A percentile compares a stretch with the other conserved stretches of the same genome.
phyloP scores from a whole-genome alignment of 30 jellyfish, hydroid and myxozoan genomes.

The Nemopilema nomurai region DNA sequence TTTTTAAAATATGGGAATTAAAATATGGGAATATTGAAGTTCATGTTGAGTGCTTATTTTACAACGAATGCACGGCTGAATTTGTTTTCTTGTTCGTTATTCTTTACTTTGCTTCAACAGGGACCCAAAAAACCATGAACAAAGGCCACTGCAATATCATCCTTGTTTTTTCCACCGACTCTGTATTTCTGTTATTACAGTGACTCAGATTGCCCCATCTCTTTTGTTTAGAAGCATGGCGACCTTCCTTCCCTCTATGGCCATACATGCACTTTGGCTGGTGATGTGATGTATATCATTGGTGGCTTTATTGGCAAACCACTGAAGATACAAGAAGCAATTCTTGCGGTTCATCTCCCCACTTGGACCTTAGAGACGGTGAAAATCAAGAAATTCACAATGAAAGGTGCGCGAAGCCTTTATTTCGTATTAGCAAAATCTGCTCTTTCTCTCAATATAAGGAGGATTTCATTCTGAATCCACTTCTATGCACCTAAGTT shows the following conservation, averaged over 20 bases:
- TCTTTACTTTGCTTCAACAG: too few species aligned
- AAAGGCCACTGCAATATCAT: not conserved
- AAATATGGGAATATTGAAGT: too few species aligned
- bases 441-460: not conserved
- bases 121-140: not conserved
- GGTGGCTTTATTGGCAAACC: constrained; percentile 72
- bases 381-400: constrained; percentile 58
- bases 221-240: not conserved
- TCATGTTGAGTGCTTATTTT: too few species aligned
- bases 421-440: not conserved
- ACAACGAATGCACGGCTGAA: too few species aligned
- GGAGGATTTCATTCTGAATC: too few species aligned
- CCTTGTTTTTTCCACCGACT: not conserved
- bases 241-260: constrained; percentile 58
- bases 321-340: constrained; percentile 60
- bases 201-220: not conserved
- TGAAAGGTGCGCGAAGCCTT: constrained; percentile 54
- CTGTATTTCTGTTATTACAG: not conserved
- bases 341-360: constrained; percentile 41
- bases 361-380: constrained; percentile 20
- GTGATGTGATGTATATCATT: constrained; percentile 53
- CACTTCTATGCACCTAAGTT: too few species aligned
- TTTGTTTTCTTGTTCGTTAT: too few species aligned
- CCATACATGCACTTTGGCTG: constrained; percentile 90
- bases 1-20: too few species aligned